Conservation (phyloP, 2,113 vertebrate genomes). For the human region GRCh38 chrX:97529501-97530000, state of each 20-base stretch:
- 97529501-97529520: neutral
- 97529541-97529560: neutral
- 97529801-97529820: neutral
- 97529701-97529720: neutral
- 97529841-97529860: neutral
- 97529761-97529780: conserved; percentile 25
- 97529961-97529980: neutral
- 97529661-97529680: neutral
- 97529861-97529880: neutral
- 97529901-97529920: neutral
- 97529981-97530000: neutral
- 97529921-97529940: conserved; percentile 2
- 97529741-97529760: conserved; percentile 36
- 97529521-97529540: neutral
- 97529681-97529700: neutral
- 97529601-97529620: neutral
- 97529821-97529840: neutral
- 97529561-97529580: neutral
- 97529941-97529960: neutral
- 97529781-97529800: neutral
- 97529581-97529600: neutral
- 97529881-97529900: neutral
- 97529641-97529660: neutral
- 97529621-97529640: neutral
- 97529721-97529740: neutral